Percentiles rank a stretch among this genome's conserved stretches.
These are phyloP conservation scores for Scophthalmus maximus DNA, from an alignment of 2,113 vertebrate genomes.

Conservation along the genomic window DNA sequence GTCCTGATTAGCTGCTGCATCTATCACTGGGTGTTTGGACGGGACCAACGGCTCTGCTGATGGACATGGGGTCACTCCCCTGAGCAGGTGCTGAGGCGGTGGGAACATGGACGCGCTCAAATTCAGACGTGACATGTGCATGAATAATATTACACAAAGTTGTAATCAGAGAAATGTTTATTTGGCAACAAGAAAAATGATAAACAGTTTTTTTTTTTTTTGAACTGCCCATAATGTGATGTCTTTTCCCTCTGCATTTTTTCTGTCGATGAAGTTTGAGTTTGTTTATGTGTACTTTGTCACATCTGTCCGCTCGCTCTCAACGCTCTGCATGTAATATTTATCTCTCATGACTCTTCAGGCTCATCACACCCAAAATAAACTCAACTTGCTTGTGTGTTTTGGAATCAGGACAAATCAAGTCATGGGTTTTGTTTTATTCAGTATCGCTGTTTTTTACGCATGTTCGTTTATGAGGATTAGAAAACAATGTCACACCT, in stretches of 20 bases:
- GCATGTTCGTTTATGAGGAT: not conserved
- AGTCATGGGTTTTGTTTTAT: not conserved
- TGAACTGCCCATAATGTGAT: conserved; percentile 11
- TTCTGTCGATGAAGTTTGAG: conserved; percentile 15
- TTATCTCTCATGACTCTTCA: conserved; percentile 6
- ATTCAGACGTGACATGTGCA: conserved; percentile 10
- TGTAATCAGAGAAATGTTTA: conserved; percentile 60
- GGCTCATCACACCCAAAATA: conserved; percentile 8
- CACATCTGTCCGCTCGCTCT: conserved; percentile 33
- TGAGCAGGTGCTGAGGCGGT: conserved; percentile 57
- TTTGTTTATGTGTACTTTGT: conserved; percentile 33
- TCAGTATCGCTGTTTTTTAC: conserved; percentile 1
- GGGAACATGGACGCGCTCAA: conserved; percentile 28
- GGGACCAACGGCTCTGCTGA: conserved; percentile 53
- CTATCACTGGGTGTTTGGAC: conserved; percentile 76
- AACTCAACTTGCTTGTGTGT: not conserved
- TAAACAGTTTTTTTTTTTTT: no score
- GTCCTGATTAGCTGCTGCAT: conserved; percentile 75
- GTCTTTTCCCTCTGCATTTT: conserved; percentile 2
- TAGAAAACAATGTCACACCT: not conserved
- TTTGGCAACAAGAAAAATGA: conserved; percentile 42
- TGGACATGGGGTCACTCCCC: conserved; percentile 61
- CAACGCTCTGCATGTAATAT: not conserved
- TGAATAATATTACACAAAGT: conserved; percentile 7
- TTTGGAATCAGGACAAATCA: conserved; percentile 13